These are phyloP conservation scores for Wasmannia auropunctata DNA, from an alignment of 1,140 invertebrate genomes.

Conservation along the genomic window DNA sequence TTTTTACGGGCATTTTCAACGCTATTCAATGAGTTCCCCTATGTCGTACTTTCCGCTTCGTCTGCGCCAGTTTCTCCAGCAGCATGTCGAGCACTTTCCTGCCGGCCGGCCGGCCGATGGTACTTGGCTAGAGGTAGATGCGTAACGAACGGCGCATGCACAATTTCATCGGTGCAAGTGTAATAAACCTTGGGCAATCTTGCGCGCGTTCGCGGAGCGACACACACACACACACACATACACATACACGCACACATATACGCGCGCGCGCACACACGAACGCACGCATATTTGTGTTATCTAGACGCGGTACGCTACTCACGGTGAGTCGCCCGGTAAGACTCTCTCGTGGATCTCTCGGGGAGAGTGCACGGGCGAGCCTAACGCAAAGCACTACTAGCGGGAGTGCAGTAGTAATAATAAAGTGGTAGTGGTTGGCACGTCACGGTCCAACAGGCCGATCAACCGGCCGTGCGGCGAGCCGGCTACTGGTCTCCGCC, in stretches of 20 bases:
- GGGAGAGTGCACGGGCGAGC: conserved; percentile 14
- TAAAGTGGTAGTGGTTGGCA: conserved; percentile 82
- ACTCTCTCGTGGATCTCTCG: conserved; percentile 25
- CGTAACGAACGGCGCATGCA: conserved; percentile 73
- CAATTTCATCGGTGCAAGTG: conserved; percentile 76
- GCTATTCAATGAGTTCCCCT: conserved; percentile 31
- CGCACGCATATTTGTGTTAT: conserved; percentile 21
- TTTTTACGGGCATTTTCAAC: background rate
- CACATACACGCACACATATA: too few species aligned
- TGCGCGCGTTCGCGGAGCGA: conserved; percentile 40
- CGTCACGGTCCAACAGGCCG: conserved; percentile 83
- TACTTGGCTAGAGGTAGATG: conserved; percentile 59
- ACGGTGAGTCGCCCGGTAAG: conserved; percentile 42
- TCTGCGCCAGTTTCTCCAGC: conserved; percentile 46
- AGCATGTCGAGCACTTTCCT: conserved; percentile 54
- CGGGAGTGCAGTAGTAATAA: conserved; percentile 80
- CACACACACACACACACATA: background rate
- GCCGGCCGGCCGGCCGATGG: conserved; percentile 39
- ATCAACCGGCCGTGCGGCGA: conserved; percentile 80
- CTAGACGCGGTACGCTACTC: conserved; percentile 50
- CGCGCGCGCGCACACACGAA: background rate
- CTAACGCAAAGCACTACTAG: conserved; percentile 69
- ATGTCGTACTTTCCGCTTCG: conserved; percentile 44
- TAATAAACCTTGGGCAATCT: conserved; percentile 75
- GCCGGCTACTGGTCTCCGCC: conserved; percentile 82